Percentiles rank a stretch among this genome's conserved stretches.
These are phyloP conservation scores for Euura saliciscinereae DNA, from an alignment of 1,140 invertebrate genomes.

Conservation along the genomic window DNA sequence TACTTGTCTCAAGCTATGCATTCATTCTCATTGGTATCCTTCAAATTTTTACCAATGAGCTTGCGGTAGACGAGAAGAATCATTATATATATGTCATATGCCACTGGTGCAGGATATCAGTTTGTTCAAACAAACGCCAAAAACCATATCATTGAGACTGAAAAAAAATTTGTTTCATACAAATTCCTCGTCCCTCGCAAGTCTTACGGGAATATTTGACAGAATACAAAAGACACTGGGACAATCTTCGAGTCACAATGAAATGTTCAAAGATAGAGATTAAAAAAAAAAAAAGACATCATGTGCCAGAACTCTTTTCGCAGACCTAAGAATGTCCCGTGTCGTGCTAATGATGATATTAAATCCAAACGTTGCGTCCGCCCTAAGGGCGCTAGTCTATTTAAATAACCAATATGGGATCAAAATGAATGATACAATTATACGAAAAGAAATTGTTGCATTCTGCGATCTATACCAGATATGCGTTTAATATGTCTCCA, in stretches of 20 bases:
- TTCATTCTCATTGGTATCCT: background rate
- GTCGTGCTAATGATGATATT: background rate
- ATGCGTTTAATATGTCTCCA: too few species aligned
- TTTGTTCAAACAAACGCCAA: background rate
- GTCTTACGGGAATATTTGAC: background rate
- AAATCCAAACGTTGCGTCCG: background rate
- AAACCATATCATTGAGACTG: background rate
- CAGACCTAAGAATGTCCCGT: background rate
- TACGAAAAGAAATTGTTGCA: too few species aligned
- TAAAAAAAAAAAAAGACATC: too few species aligned
- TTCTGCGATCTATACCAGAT: too few species aligned
- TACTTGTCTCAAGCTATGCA: slow-evolving; percentile 3
- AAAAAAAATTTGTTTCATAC: background rate
- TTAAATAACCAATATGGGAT: background rate
- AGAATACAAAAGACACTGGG: background rate
- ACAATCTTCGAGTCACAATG: background rate
- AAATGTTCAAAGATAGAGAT: background rate
- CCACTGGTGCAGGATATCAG: background rate
- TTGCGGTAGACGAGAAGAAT: background rate
- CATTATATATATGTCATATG: too few species aligned
- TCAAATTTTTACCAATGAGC: background rate
- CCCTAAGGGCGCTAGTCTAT: slow-evolving; percentile 3
- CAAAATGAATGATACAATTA: background rate
- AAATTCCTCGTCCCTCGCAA: background rate
- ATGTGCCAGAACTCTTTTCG: too few species aligned